These are phyloP conservation scores for Malacoctenus gilli DNA, from an alignment of 2,797 vertebrate species.

Conservation along the genomic window DNA sequence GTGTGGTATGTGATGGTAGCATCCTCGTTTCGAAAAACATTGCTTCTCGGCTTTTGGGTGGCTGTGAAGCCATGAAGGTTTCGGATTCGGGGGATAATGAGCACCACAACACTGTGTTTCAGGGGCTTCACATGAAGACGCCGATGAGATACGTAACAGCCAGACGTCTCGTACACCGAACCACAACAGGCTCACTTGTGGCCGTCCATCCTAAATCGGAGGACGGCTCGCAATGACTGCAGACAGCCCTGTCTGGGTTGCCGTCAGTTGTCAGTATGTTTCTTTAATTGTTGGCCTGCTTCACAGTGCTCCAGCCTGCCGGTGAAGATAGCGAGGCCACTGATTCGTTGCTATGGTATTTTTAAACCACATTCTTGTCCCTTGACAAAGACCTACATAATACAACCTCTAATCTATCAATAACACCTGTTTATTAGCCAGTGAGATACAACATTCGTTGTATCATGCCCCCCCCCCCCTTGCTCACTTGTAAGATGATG, in stretches of 20 bases:
- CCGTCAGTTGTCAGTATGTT: constrained; percentile 20
- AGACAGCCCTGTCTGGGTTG: constrained; percentile 22
- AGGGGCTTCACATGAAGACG: constrained; percentile 37
- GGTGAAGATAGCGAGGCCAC: constrained; percentile 43
- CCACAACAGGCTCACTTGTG: constrained; percentile 19
- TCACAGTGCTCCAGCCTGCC: constrained; percentile 41
- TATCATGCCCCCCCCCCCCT: background rate
- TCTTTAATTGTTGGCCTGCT: constrained; percentile 45
- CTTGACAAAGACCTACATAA: constrained; percentile 37
- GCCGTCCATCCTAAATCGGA: background rate
- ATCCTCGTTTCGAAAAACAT: constrained; percentile 11
- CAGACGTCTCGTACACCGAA: constrained; percentile 25
- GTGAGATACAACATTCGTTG: constrained; percentile 10
- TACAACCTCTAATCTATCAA: constrained; percentile 23
- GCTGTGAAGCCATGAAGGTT: no score
- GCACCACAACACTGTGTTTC: constrained; percentile 47
- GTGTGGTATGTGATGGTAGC: constrained; percentile 16
- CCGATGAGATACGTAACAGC: constrained; percentile 28
- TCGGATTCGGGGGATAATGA: constrained; percentile 19
- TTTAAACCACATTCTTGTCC: constrained; percentile 25
- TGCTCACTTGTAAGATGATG: constrained; percentile 1
- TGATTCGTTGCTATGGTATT: constrained; percentile 41
- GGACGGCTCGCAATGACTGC: constrained; percentile 7
- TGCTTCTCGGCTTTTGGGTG: constrained; percentile 12
- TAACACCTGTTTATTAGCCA: constrained; percentile 29